Evolutionary conservation across 2,888 invertebrate species (phyloP).

Genomic region (Shargacucullia verbasci): DNA sequence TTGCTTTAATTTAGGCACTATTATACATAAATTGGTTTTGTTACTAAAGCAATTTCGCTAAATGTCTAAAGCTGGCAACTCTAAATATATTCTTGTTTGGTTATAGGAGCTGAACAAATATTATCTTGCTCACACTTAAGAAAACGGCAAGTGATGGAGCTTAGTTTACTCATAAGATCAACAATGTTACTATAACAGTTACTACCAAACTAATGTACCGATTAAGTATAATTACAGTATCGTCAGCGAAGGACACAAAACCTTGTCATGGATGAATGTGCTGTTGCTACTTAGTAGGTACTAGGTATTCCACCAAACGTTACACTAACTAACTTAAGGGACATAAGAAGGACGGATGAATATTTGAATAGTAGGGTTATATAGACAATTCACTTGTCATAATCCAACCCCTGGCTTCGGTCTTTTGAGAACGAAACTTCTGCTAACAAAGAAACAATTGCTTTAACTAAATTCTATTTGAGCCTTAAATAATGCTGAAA

Average conservation of each 20-base stretch:
- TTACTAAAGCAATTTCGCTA: constrained; percentile 19
- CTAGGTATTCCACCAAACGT: too few species aligned
- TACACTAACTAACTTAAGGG: too few species aligned
- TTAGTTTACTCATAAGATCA: constrained; percentile 9
- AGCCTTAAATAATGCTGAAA: constrained; percentile 10
- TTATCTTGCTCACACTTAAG: constrained; percentile 13
- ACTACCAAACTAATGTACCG: constrained; percentile 1
- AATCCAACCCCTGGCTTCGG: too few species aligned
- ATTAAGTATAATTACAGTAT: neutral
- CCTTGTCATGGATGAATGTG: neutral
- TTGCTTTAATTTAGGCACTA: neutral
- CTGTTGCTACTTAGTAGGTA: too few species aligned
- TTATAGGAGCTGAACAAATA: constrained; percentile 20
- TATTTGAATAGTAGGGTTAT: too few species aligned
- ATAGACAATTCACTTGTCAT: too few species aligned
- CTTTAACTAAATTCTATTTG: constrained; percentile 3
- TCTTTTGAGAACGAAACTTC: constrained; percentile 16
- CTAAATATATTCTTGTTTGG: constrained; percentile 15
- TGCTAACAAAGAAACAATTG: constrained; percentile 9
- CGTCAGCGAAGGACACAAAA: neutral
- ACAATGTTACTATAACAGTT: constrained; percentile 6
- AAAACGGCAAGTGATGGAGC: constrained; percentile 12
- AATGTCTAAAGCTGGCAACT: constrained; percentile 4
- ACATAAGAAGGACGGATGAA: too few species aligned
- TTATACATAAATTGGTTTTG: constrained; percentile 6